Conservation (phyloP, 2,113 vertebrate species). For the Raphicerus campestris region DNA sequence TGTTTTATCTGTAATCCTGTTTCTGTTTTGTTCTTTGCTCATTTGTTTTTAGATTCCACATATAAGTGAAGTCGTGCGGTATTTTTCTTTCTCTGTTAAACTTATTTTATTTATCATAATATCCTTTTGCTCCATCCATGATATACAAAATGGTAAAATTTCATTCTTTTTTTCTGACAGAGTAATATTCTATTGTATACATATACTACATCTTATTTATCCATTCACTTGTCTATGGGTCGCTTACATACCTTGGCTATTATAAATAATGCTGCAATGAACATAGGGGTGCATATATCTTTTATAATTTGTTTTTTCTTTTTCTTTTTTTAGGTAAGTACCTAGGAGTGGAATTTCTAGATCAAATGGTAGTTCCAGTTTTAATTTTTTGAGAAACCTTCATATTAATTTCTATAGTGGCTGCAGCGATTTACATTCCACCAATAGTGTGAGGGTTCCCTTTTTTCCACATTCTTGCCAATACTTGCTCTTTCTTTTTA, state of each 20-base stretch:
- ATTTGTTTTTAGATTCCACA: background rate
- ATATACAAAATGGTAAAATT: too few relatives aligned
- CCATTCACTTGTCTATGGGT: background rate
- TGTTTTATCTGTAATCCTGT: background rate
- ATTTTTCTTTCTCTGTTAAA: background rate
- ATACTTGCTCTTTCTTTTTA: background rate
- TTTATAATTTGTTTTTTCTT: background rate
- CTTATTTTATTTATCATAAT: background rate
- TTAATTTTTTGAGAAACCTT: background rate
- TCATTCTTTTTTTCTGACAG: background rate
- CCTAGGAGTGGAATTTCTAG: background rate
- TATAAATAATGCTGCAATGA: background rate
- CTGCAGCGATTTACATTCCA: background rate
- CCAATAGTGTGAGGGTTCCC: background rate
- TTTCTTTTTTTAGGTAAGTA: too few relatives aligned
- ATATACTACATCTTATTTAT: background rate
- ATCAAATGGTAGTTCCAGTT: background rate
- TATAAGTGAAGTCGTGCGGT: background rate
- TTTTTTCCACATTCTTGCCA: background rate
- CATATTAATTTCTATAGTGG: background rate
- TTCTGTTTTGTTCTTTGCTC: background rate
- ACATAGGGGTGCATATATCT: background rate
- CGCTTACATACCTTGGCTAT: background rate
- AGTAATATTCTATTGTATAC: background rate
- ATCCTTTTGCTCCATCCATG: background rate